Evolutionary conservation across 2,888 invertebrate genomes (phyloP), one percentile per base, ranked within the genome.

Genomic region (Prenolepis imparis): DNA sequence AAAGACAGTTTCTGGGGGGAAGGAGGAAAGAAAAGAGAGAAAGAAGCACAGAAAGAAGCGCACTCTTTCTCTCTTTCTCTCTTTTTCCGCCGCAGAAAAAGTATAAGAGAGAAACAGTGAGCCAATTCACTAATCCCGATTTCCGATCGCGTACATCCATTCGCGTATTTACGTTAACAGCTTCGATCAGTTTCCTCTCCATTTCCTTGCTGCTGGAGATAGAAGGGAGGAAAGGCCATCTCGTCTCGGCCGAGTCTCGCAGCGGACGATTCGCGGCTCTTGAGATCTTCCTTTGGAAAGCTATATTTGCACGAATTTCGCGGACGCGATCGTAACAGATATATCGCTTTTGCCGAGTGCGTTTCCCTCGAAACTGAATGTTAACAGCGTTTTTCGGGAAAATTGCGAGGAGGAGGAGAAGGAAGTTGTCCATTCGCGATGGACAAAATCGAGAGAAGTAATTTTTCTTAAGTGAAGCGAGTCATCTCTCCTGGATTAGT

Each of bases 51-150:
- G n/a, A n/a, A n/a, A n/a, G 9, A 18, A 18, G 48, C 5, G 4
- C 48, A 18, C 44, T 44, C 44, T 44, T 48, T 44, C 48, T 48
- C 44, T 44, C 44, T 44, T 48, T 44, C 48, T 48, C 5, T 48
- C 18, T 48, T 18, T 48, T 48, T 64, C 36, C 21, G 48, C 55
- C 70, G 85, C 70, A 83, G 83, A 84, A 83, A 80, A 86, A 82
- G 77, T 75, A 85, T 90, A 87, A 87, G 82, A 75, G 85, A 86
- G 90, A 87, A 89, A 90, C 88, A 90, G 89, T 89, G 86, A 86
- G 90, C 89, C 93, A 93, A 92, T 91, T 92, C 90, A 83, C 91
- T 93, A 93, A 93, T 92, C 92, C 92, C 86, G 88, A 92, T 92
- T 92, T 91, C 89, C 92, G 91, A 93, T 93, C 91, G 90, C 87